Evolutionary conservation across 37 sponge, comb jelly and placozoan genomes (phyloP).

Genomic region (Cladorhizidae sp.): DNA sequence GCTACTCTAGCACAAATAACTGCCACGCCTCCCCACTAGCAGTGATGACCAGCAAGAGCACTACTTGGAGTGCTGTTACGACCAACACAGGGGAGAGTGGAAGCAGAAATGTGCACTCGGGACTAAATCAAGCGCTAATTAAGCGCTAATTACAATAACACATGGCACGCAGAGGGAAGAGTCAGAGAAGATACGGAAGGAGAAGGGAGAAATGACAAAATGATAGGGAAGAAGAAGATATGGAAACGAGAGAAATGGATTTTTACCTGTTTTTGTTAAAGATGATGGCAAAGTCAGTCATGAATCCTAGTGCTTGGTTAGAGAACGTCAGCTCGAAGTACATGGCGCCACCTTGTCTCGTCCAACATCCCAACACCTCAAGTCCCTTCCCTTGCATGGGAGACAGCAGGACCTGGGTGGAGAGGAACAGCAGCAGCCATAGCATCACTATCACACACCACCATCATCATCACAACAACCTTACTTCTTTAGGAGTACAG

Average conservation of each 20-base stretch:
- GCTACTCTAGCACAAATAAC: background rate
- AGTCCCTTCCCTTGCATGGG: slow-evolving; percentile 87
- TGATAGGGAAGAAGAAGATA: background rate
- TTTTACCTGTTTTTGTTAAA: slow-evolving; percentile 97
- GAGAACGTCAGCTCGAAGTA: slow-evolving; percentile 85
- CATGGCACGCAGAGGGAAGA: no score
- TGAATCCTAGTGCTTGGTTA: slow-evolving; percentile 84
- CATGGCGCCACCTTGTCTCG: slow-evolving; percentile 75
- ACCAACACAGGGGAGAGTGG: background rate
- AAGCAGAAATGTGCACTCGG: slow-evolving; percentile 15
- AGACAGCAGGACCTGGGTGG: slow-evolving; percentile 60
- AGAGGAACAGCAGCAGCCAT: background rate
- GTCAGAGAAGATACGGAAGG: no score
- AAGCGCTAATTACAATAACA: no score
- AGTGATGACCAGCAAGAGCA: background rate
- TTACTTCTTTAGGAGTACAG: slow-evolving; percentile 46
- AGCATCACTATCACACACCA: background rate
- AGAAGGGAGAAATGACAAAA: no score
- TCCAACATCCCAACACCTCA: slow-evolving; percentile 82
- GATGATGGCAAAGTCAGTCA: slow-evolving; percentile 95
- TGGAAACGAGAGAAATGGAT: background rate
- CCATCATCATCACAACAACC: background rate
- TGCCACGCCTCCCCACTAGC: background rate
- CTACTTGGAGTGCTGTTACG: no score
- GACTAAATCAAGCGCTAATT: background rate